A percentile compares a stretch with the other conserved stretches of the same genome.
These are phyloP conservation scores for Psilopsiagon aymara DNA, from an alignment of 2,113 vertebrate genomes.

Conservation along the genomic window DNA sequence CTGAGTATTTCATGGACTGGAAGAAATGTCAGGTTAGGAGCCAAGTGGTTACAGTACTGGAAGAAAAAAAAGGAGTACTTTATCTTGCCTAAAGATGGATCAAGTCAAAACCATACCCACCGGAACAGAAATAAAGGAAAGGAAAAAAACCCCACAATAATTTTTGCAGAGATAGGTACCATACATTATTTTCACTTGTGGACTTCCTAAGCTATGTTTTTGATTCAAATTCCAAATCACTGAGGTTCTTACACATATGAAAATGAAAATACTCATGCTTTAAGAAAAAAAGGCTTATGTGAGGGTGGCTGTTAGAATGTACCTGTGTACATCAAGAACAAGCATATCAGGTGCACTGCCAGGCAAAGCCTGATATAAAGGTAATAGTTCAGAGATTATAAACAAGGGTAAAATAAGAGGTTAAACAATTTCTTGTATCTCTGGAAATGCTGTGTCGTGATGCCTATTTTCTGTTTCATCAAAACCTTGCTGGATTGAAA, in stretches of 20 bases:
- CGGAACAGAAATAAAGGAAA: fast-evolving
- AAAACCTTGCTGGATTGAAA: background rate
- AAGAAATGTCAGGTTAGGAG: background rate
- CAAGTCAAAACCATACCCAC: background rate
- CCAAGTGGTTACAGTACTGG: background rate
- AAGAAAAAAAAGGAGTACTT: background rate
- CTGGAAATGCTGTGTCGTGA: background rate
- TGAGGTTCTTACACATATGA: background rate
- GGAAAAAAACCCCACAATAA: fast-evolving
- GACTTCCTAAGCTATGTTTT: background rate
- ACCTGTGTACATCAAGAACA: background rate
- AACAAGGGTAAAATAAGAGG: background rate
- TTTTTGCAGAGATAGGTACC: background rate
- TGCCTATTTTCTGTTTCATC: background rate
- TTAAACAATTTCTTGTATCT: background rate
- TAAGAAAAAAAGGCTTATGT: background rate
- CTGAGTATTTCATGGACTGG: background rate
- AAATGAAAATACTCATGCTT: background rate
- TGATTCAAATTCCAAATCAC: background rate
- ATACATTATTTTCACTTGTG: background rate
- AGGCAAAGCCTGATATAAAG: background rate
- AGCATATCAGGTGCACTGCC: background rate
- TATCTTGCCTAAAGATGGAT: background rate
- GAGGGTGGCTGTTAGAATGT: background rate
- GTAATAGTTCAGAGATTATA: background rate